Percentiles rank a stretch among this genome's conserved stretches.
Conservation (phyloP, 2,888 invertebrate species). For the Synanthedon vespiformis region DNA sequence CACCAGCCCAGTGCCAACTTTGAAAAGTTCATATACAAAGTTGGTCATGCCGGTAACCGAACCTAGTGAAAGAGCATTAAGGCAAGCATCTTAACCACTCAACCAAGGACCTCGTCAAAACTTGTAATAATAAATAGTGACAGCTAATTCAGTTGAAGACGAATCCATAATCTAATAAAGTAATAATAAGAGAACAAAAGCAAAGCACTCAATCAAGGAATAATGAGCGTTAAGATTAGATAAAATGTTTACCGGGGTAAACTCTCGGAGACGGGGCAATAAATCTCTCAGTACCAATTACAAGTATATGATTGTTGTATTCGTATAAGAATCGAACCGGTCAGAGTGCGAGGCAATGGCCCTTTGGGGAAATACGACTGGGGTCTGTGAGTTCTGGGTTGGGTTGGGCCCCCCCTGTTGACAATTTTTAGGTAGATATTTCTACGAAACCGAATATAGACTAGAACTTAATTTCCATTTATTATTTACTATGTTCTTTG, state of each 20-base stretch:
- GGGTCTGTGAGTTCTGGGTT: slow-evolving; percentile 9
- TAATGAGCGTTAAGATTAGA: slow-evolving; percentile 54
- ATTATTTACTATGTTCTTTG: too few species aligned
- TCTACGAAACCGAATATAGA: too few species aligned
- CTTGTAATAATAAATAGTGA: slow-evolving; percentile 4
- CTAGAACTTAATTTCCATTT: too few species aligned
- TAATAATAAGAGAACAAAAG: slow-evolving; percentile 41
- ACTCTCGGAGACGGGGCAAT: slow-evolving; percentile 44
- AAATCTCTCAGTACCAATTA: slow-evolving; percentile 45
- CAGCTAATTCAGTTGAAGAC: slow-evolving; percentile 9
- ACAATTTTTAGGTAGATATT: too few species aligned
- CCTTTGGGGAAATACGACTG: slow-evolving; percentile 51
- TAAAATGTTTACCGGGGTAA: slow-evolving; percentile 41
- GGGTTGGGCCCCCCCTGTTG: background rate
- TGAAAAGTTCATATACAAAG: too few species aligned
- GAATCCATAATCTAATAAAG: slow-evolving; percentile 33
- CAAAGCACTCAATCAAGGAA: slow-evolving; percentile 45
- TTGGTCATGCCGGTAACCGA: too few species aligned
- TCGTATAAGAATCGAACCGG: slow-evolving; percentile 26
- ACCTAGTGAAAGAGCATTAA: too few species aligned
- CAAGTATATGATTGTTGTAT: slow-evolving; percentile 41
- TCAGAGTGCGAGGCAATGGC: slow-evolving; percentile 28
- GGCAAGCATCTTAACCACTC: too few species aligned
- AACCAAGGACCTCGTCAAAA: background rate
- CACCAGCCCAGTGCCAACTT: too few species aligned